Conservation (phyloP, 1,140 invertebrate species). For the Saccostrea cuccullata region DNA sequence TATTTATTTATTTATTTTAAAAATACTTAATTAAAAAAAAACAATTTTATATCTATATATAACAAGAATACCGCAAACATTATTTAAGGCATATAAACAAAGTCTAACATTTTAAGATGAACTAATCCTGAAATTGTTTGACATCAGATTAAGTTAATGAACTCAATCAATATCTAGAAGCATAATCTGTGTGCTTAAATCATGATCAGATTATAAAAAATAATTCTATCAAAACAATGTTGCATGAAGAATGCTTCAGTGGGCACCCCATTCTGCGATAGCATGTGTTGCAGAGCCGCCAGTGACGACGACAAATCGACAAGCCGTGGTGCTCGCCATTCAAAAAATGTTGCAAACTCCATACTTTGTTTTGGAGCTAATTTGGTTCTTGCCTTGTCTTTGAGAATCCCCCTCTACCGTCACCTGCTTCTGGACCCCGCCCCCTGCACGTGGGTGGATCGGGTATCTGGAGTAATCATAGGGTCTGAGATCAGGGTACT, state of each 20-base stretch:
- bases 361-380: constrained; percentile 16
- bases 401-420: constrained; percentile 7
- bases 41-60: too few species aligned
- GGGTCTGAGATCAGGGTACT: neutral
- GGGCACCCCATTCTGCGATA: neutral
- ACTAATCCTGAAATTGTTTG: neutral
- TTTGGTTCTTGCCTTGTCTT: constrained; percentile 28
- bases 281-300: constrained; percentile 7
- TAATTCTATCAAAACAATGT: constrained; percentile 16
- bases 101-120: neutral
- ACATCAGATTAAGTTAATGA: neutral
- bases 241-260: neutral
- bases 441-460: constrained; percentile 30
- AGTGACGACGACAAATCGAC: constrained; percentile 6
- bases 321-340: constrained; percentile 18
- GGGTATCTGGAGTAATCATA: constrained; percentile 1
- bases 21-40: too few species aligned
- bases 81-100: too few species aligned
- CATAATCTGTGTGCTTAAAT: neutral
- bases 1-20: too few species aligned
- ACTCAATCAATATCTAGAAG: neutral
- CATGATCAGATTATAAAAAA: neutral
- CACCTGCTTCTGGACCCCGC: constrained; percentile 22
- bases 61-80: too few species aligned
- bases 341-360: constrained; percentile 27